Evolutionary conservation across 2,113 vertebrate species (phyloP), one percentile per base, ranked within the genome.

Genomic region (Tachysurus fulvidraco): DNA sequence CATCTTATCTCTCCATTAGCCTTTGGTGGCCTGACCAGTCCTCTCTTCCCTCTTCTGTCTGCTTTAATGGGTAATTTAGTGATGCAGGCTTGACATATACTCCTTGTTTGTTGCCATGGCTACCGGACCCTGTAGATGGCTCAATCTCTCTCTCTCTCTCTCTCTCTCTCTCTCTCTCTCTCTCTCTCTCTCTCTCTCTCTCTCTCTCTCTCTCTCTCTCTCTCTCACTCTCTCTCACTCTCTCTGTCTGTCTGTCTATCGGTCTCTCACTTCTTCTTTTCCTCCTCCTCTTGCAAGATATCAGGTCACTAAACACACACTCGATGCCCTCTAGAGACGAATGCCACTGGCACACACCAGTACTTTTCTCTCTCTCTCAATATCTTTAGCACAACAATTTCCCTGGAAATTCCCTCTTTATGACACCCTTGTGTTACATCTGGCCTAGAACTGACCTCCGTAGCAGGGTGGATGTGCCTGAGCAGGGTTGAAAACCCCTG

Each of bases 21-120:
- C 93, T 94, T 92, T 92, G 89, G 93, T 93, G 92, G 92, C 92
- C 93, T 94, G 93, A 93, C 93, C 94, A 94, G 92, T 92, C 92
- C 92, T 93, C 92, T 91, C 93, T 81, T 78, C 71, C 80, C 83
- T 89, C 91, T 93, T 88, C 93, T 94, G 93, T 93, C 93, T 92
- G 92, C 92, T 94, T 93, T 95, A 95, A 96, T 95, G 94, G 94
- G 93, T 95, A 94, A 95, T 96, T 96, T 95, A 95, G 93, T 93
- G 94, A 94, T 95, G 94, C 94, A 94, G 87, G 93, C 92, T 93
- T 95, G 94, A 95, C 94, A 95, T 94, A 93, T 94, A 94, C 94
- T 95, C 94, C 94, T 94, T 95, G 94, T 95, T 95, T 95, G 95
- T 96, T 96, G 91, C 95, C 94, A 95, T 96, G 94, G 93, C 90